These are phyloP conservation scores for Aphodius granarius DNA, from an alignment of 2,888 invertebrate genomes.

Conservation along the genomic window DNA sequence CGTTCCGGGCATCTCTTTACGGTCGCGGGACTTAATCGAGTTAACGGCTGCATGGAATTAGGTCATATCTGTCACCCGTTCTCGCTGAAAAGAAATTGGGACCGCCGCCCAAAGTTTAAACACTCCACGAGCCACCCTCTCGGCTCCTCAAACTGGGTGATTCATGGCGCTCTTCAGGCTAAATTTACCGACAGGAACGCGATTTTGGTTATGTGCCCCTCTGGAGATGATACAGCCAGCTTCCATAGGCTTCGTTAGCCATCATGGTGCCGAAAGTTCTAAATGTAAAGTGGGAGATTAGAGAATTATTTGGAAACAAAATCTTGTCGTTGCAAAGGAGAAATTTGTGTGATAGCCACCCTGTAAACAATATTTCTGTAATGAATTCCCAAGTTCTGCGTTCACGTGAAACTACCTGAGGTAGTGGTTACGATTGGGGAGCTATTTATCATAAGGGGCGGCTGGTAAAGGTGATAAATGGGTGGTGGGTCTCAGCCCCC, in stretches of 20 bases:
- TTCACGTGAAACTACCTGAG: too few relatives aligned
- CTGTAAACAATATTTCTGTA: too few relatives aligned
- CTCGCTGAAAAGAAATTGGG: background rate
- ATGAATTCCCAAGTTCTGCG: too few relatives aligned
- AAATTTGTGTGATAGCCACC: too few relatives aligned
- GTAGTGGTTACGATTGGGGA: background rate
- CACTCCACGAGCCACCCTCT: background rate
- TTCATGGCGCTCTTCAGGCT: background rate
- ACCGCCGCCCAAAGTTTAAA: slow-evolving; percentile 9
- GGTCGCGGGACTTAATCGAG: slow-evolving; percentile 7
- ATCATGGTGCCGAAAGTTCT: too few relatives aligned
- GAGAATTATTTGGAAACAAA: too few relatives aligned
- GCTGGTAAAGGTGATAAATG: slow-evolving; percentile 9
- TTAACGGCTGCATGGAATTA: slow-evolving; percentile 13
- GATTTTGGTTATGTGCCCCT: slow-evolving; percentile 7
- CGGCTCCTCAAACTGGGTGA: background rate
- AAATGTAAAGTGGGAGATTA: too few relatives aligned
- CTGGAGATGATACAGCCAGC: too few relatives aligned
- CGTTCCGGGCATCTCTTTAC: slow-evolving; percentile 1
- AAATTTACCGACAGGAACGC: slow-evolving; percentile 5
- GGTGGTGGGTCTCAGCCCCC: background rate
- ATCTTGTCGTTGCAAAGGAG: too few relatives aligned
- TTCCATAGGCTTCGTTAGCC: too few relatives aligned
- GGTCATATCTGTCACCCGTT: slow-evolving; percentile 11
- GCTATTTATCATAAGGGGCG: slow-evolving; percentile 4